Conservation (phyloP, 2,113 vertebrate species). For the Eptatretus burgeri region DNA sequence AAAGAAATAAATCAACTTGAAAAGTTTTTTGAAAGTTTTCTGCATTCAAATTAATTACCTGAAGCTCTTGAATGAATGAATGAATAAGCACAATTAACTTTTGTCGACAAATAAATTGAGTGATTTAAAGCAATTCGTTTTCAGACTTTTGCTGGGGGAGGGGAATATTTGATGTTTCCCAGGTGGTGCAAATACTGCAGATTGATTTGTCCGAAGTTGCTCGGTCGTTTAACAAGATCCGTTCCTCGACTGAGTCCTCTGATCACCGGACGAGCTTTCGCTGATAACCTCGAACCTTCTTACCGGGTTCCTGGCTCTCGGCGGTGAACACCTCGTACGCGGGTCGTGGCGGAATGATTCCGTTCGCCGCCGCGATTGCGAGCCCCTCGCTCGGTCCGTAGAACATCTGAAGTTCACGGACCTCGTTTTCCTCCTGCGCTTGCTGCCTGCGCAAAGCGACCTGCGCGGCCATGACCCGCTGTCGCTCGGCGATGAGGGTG, state of each 20-base stretch:
- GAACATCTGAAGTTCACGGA: conserved; percentile 74
- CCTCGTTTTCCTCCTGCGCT: conserved; percentile 91
- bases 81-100: too few relatives aligned
- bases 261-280: not conserved
- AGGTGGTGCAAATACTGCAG: not conserved
- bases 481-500: conserved; percentile 78
- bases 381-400: conserved; percentile 81
- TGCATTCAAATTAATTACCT: too few relatives aligned
- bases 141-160: too few relatives aligned
- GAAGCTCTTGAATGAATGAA: too few relatives aligned
- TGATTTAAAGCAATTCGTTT: too few relatives aligned
- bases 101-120: too few relatives aligned
- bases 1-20: too few relatives aligned
- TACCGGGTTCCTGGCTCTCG: not conserved
- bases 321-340: conserved; percentile 64
- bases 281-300: not conserved
- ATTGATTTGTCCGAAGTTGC: not conserved
- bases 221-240: not conserved
- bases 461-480: conserved; percentile 91
- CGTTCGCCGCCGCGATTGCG: conserved; percentile 81
- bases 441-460: conserved; percentile 80
- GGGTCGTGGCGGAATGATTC: conserved; percentile 66
- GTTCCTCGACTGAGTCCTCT: not conserved
- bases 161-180: too few relatives aligned
- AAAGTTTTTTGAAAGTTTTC: too few relatives aligned